Conservation (phyloP, 2,888 invertebrate species). For the Parnassius smintheus region DNA sequence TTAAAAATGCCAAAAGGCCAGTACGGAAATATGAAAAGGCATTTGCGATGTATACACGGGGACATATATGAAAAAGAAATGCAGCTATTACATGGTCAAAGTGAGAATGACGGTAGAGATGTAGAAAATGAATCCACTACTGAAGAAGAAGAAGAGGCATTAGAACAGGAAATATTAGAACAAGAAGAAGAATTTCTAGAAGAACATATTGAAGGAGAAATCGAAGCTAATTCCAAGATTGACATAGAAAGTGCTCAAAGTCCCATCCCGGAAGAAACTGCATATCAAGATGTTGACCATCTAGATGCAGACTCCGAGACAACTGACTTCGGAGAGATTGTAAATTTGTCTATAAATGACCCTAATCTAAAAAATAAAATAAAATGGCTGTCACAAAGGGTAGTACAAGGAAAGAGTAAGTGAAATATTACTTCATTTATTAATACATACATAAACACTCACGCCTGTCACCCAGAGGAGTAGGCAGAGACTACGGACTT, state of each 20-base stretch:
- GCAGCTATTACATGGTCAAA: not conserved
- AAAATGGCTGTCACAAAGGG: slow-evolving; percentile 22
- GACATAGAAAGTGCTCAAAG: not conserved
- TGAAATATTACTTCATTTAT: not conserved
- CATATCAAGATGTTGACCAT: slow-evolving; percentile 14
- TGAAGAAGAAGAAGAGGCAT: not conserved
- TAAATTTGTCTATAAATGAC: slow-evolving; percentile 15
- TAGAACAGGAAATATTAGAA: slow-evolving; percentile 3
- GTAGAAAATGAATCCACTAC: not conserved
- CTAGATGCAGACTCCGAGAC: slow-evolving; percentile 5
- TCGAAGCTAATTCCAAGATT: not conserved
- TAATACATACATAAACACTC: too few species aligned
- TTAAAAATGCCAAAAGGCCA: slow-evolving; percentile 21
- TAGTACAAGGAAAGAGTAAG: slow-evolving; percentile 16
- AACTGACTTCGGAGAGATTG: slow-evolving; percentile 14
- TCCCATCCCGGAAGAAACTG: slow-evolving; percentile 1
- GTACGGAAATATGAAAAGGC: slow-evolving; percentile 22
- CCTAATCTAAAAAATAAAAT: slow-evolving; percentile 14
- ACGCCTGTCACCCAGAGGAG: too few species aligned
- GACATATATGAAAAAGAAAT: slow-evolving; percentile 19
- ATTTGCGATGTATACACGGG: slow-evolving; percentile 16
- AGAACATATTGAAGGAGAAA: slow-evolving; percentile 8
- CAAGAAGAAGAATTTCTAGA: slow-evolving; percentile 17
- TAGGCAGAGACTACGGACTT: too few species aligned
- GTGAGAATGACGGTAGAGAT: not conserved